Percentiles rank a stretch among this genome's conserved stretches.
Conservation (phyloP, 2,888 invertebrate species). For the Thysanoteuthis rhombus region DNA sequence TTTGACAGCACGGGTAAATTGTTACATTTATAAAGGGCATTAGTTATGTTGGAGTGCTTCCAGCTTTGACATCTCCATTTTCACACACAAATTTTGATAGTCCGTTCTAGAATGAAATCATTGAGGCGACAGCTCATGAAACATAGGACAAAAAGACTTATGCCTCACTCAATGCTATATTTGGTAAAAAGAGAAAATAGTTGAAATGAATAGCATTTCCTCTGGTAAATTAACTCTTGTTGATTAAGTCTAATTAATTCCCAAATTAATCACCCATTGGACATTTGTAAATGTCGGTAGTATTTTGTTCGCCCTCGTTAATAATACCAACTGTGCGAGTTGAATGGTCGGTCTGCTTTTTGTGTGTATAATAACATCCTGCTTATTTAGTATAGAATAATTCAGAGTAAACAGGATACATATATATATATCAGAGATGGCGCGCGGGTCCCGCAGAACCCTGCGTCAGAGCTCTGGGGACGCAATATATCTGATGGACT, state of each 20-base stretch:
- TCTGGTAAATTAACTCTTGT: neutral
- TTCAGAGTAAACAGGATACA: neutral
- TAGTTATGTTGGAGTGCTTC: too few species aligned
- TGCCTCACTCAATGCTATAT: neutral
- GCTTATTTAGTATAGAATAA: neutral
- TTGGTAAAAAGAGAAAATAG: neutral
- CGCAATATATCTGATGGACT: too few species aligned
- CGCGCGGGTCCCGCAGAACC: too few species aligned
- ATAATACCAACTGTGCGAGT: neutral
- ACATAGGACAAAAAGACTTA: too few species aligned
- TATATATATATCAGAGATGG: too few species aligned
- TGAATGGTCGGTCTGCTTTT: neutral
- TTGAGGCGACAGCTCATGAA: too few species aligned
- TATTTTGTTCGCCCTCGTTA: neutral
- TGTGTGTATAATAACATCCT: neutral
- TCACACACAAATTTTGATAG: too few species aligned
- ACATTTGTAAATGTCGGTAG: neutral
- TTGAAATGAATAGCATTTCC: neutral
- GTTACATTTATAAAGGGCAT: too few species aligned
- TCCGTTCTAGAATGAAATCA: too few species aligned
- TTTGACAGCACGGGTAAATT: too few species aligned
- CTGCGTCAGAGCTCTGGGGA: too few species aligned
- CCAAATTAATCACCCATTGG: neutral
- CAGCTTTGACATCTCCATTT: too few species aligned
- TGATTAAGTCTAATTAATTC: neutral